Evolutionary conservation across 64 coral and sea anemone species (phyloP).

Genomic region (Stichodactyla mertensii): DNA sequence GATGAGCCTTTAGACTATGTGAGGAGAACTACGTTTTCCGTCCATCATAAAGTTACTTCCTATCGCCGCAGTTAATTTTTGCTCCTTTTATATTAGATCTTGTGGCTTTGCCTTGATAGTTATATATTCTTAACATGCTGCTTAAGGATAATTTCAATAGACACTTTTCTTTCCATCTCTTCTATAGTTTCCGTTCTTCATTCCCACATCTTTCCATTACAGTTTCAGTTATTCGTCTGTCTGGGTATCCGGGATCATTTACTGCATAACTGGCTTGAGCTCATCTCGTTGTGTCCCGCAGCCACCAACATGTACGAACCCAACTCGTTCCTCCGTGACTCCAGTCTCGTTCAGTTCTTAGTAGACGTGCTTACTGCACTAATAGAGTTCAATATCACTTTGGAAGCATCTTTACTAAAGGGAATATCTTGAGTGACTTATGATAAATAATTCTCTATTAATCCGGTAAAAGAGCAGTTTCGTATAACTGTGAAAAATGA

Average conservation of each 20-base stretch:
- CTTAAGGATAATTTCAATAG: too few relatives aligned
- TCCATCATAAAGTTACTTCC: too few relatives aligned
- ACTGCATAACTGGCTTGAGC: conserved; percentile 85
- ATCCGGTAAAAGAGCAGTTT: too few relatives aligned
- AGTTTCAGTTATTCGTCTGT: conserved; percentile 97
- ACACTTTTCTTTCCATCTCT: too few relatives aligned
- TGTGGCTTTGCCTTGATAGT: too few relatives aligned
- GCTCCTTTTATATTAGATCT: too few relatives aligned
- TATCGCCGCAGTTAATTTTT: too few relatives aligned
- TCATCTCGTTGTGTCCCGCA: conserved; percentile 87
- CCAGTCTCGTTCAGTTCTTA: conserved; percentile 79
- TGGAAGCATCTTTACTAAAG: conserved; percentile 87
- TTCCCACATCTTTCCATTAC: neutral
- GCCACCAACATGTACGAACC: conserved; percentile 95
- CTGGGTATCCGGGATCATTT: conserved; percentile 92
- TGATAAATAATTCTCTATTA: neutral
- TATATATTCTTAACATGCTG: too few relatives aligned
- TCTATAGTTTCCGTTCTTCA: neutral
- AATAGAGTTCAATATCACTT: conserved; percentile 90
- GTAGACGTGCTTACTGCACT: conserved; percentile 74
- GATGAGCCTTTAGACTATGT: too few relatives aligned
- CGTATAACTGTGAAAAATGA: too few relatives aligned
- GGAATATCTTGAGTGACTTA: conserved; percentile 64
- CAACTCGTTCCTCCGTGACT: conserved; percentile 85
- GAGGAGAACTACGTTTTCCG: too few relatives aligned